Evolutionary conservation across 2,888 invertebrate species (phyloP).

Genomic region (Charanyca ferruginea): DNA sequence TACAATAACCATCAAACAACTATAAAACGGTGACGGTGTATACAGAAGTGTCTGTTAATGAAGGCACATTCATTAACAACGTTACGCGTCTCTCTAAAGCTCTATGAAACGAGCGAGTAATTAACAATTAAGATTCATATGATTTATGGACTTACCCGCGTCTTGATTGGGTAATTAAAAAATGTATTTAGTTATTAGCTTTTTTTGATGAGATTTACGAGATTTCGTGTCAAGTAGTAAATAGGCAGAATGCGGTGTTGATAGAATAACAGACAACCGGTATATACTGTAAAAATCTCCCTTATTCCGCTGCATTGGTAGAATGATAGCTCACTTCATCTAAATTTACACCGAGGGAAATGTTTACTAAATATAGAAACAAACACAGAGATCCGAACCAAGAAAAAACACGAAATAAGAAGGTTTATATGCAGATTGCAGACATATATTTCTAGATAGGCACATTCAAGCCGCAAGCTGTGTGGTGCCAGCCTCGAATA

Average conservation of each 20-base stretch:
- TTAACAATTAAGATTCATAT: constrained; percentile 58
- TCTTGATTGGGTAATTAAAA: constrained; percentile 49
- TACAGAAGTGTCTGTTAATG: constrained; percentile 36
- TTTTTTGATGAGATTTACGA: constrained; percentile 25
- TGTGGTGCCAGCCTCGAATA: too few species aligned
- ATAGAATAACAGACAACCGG: too few species aligned
- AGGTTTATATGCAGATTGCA: too few species aligned
- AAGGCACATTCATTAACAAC: constrained; percentile 44
- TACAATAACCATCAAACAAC: constrained; percentile 18
- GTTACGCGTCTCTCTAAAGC: constrained; percentile 21
- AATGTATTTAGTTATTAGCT: constrained; percentile 17
- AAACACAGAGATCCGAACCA: too few species aligned
- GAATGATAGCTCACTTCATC: too few species aligned
- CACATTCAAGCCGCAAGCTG: too few species aligned
- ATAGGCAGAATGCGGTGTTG: not conserved
- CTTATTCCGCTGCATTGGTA: too few species aligned
- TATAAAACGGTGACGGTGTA: constrained; percentile 10
- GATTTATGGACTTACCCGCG: constrained; percentile 35
- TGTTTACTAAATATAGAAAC: too few species aligned
- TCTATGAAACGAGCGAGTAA: constrained; percentile 48
- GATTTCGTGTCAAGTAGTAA: constrained; percentile 3
- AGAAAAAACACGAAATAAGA: too few species aligned
- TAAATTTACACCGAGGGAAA: too few species aligned
- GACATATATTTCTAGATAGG: too few species aligned
- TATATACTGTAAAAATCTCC: too few species aligned